A percentile compares a stretch with the other conserved stretches of the same genome.
phyloP scores from a whole-genome alignment of 2,797 vertebrate species.

The Scolopax bukidnonensis region DNA sequence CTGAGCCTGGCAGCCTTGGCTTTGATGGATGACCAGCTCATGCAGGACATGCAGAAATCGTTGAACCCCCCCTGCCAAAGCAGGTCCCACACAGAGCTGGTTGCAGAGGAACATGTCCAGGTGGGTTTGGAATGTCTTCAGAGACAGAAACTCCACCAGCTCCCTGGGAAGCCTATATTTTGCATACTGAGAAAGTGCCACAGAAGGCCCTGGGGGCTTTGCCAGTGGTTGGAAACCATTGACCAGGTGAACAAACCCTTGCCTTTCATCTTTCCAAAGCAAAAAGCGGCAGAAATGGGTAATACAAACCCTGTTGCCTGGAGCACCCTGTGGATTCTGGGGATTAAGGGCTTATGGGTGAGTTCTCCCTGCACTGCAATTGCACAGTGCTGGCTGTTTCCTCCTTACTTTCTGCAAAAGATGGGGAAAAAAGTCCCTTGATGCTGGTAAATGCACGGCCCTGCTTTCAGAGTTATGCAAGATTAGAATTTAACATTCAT shows the following conservation, averaged over 20 bases:
- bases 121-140: no score
- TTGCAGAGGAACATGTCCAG: no score
- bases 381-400: not conserved
- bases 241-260: not conserved
- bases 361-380: not conserved
- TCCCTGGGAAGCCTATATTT: not conserved
- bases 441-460: not conserved
- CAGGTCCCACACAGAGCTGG: no score
- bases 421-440: not conserved
- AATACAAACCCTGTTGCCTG: not conserved
- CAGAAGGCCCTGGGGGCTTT: not conserved
- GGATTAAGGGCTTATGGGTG: not conserved
- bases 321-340: not conserved
- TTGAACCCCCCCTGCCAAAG: no score
- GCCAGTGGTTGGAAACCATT: accelerated
- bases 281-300: not conserved
- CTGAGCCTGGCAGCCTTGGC: no score
- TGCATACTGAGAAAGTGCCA: not conserved
- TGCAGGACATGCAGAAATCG: no score
- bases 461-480: conserved; percentile 18
- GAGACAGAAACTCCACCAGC: no score
- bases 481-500: not conserved
- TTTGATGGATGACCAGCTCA: no score
- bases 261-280: not conserved
- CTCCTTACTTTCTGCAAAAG: not conserved